Percentiles rank a stretch among this genome's conserved stretches.
phyloP scores from a whole-genome alignment of 2,797 vertebrate genomes.

The Lepus townsendii region DNA sequence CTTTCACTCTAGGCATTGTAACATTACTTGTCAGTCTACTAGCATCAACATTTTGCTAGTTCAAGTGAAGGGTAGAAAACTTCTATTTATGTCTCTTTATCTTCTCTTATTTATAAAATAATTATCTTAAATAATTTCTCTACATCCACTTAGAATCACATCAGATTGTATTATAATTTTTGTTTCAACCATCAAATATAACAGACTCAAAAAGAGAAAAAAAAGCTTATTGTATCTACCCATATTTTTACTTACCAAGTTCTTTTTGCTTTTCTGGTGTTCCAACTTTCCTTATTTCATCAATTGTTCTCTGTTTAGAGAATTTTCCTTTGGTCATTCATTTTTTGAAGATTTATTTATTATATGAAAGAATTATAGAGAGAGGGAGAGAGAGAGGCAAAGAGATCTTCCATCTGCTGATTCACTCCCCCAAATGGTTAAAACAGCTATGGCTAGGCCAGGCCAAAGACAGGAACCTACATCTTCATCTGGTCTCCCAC shows the following conservation, averaged over 20 bases:
- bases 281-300: background rate
- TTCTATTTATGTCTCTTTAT: constrained; percentile 16
- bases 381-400: no score
- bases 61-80: background rate
- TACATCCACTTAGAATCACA: background rate
- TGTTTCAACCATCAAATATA: constrained; percentile 5
- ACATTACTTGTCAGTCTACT: background rate
- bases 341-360: no score
- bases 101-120: background rate
- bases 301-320: background rate
- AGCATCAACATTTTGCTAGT: constrained; percentile 33
- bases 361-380: no score
- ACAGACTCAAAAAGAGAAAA: constrained; percentile 33
- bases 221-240: background rate
- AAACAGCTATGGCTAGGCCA: no score
- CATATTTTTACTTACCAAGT: background rate
- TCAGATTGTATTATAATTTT: background rate
- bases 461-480: no score
- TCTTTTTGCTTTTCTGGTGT: background rate
- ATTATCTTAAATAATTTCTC: constrained; percentile 2
- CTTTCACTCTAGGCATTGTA: background rate
- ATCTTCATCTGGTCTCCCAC: no score
- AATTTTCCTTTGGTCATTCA: background rate
- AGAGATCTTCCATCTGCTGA: no score
- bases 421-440: no score